Evolutionary conservation across 2,113 vertebrate genomes (phyloP), one percentile per base, ranked within the genome.

Genomic region (Pyrgilauda ruficollis): DNA sequence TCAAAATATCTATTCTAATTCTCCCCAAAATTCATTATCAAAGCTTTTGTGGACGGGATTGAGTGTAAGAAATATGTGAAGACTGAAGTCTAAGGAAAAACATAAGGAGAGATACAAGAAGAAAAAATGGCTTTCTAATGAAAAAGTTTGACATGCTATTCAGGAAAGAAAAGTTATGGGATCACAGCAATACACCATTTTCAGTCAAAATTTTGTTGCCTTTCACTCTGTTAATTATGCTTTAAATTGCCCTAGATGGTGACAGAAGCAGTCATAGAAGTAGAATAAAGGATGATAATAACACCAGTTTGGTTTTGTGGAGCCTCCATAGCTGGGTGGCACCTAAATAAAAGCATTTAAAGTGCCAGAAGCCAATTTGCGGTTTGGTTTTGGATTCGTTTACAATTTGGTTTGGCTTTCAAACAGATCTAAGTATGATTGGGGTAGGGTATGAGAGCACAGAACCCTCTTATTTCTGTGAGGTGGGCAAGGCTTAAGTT

Each of bases 381-480:
- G 47, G 94, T 84, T 94, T 93, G 82, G 91, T 91, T 96, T 95
- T 93, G 93, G 93, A 96, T 89, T 90, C 10, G 93, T 93, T 89
- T 91, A 93, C 75, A 82, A 83, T 96, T 94, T 94, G 82, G 88
- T 90, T 95, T 96, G 93, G 94, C 92, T 96, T 96, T 90, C 84
- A 94, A 95, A 82, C 70, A 70, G 89, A 84, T 95, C 76, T 90
- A 87, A 91, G 81, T 72, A 86, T 77, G 88, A 90, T 19, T 87
- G 72, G 81, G 64, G 69, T 27, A 83, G 59, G 52, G 84, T 96
- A 87, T 10, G 24, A 91, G 89, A 95, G 95, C 79, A 95, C 59
- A 96, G 94, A 95, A 69, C 47, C 55, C 75, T 89, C 94, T 95
- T 82, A 94, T 93, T 94, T 90, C 89, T 93, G 64, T 58, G 62